Evolutionary conservation across 2,888 invertebrate genomes (phyloP).

Genomic region (Harpagoxenus sublaevis): DNA sequence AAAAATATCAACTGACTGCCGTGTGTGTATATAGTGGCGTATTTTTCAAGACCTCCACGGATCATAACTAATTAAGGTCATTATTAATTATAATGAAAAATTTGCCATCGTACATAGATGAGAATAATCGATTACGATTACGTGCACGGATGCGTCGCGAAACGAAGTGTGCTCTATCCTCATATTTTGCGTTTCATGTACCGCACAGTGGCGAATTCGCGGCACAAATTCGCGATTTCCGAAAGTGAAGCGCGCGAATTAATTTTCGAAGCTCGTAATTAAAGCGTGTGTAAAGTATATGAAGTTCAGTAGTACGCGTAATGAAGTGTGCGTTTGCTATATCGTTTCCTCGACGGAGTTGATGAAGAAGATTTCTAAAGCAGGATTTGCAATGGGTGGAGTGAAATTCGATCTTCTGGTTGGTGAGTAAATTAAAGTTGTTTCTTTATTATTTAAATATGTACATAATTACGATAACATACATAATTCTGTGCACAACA

Average conservation of each 20-base stretch:
- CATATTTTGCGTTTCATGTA: not conserved
- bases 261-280: slow-evolving; percentile 11
- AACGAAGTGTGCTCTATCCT: not conserved
- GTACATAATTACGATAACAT: not conserved
- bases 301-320: not conserved
- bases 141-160: not conserved
- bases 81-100: not conserved
- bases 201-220: not conserved
- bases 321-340: not conserved
- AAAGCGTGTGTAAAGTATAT: slow-evolving; percentile 1
- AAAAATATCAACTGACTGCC: not conserved
- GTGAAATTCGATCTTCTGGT: not conserved
- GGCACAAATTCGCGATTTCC: not conserved
- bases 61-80: too few relatives aligned
- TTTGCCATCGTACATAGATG: not conserved
- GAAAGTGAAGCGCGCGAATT: not conserved
- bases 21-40: too few relatives aligned
- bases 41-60: not conserved
- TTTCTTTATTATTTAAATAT: slow-evolving; percentile 9
- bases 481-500: not conserved
- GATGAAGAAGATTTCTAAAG: not conserved
- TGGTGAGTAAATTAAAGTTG: not conserved
- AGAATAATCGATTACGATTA: too few relatives aligned
- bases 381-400: not conserved
- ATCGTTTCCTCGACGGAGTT: not conserved